Base-by-base conservation (phyloP, 2,113 vertebrate species). In the Dascyllus trimaculatus region DNA sequence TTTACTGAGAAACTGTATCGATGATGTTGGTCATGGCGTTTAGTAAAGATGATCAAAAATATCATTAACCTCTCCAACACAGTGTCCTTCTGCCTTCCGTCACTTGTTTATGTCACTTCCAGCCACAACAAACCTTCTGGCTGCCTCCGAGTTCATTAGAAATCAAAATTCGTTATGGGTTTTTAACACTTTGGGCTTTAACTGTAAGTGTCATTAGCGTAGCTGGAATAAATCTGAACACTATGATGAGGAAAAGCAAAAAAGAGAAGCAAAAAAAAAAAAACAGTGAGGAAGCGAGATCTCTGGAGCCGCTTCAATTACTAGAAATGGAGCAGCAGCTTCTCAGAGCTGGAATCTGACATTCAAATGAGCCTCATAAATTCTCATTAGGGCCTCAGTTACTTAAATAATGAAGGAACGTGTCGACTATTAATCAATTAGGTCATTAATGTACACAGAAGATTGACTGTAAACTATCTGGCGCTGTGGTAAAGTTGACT, bases 281-380 rank as follows among this genome's bases (percentile, higher is more conserved):
- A 25, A 19, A 6, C 21, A 53, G 32, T 29, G 29, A 29, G 14
- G 40, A 43, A 43, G 40, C 13, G 2, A 14, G 40, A 4, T 43
- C 59, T 11, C 67, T 35, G 29, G 49, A 80, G 62, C 52, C 15
- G 53, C 29, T 67, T 52, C 35, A 66, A 5, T 58, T 22, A 29
- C n/a, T 52, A n/a, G 11, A 61, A 60, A 56, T 56, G 32, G 1
- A 63, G 14, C 14, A n/a, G 3, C 9, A 49, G 71, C 22, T 71
- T 29, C 10, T 11, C 15, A 11, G 35, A 64, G 48, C 19, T 48
- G 40, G 65, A 59, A 70, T 53, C 1, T 51, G 46, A 38, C 45
- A 17, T 69, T 70, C 14, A 53, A 69, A 24, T 60, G 3, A 58
- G 57, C 67, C 11, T 56, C 26, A 65, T 76, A 15, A 73, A 74